Evolutionary conservation across 1,140 invertebrate genomes (phyloP), one percentile per base, ranked within the genome.

Genomic region (Drosophila fuyamai): DNA sequence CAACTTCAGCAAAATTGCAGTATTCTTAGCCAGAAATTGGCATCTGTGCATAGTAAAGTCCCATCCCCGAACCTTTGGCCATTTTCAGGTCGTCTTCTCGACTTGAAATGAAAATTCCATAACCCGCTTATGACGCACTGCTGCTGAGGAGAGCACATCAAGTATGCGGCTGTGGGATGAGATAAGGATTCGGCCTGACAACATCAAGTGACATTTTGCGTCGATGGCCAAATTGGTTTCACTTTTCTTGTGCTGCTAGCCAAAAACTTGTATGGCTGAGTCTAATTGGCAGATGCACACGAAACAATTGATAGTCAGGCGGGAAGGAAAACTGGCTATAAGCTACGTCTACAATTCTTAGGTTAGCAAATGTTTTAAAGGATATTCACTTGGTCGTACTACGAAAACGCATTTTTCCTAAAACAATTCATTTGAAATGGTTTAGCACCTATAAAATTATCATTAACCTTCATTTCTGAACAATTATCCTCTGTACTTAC

Each of bases 121-220:
- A 85, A 85, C 68, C 82, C 82, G 82, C 82, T 85, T 85, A 85
- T 76, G 61, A 78, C 82, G 47, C 63, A 86, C 68, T 79, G 23
- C 58, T 43, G 61, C 68, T 10, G 18, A 59, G 23, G 35, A 9
- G n/a, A 56, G 62, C 14, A 53, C 41, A 43, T 29, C 23, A 27
- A 63, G 50, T 44, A n/a, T 9, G 74, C 36, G 35, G 46, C 8
- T 29, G 40, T 10, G 40, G 7, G 36, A 48, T 43, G 38, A 27
- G 38, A 47, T 65, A 57, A 43, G 38, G 63, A 55, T 46, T 36
- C 29, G 40, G 40, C 47, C 63, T 81, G 73, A 70, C 81, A 75
- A 78, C 68, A 55, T 47, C 44, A 54, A 56, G 47, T 54, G 77
- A 74, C 66, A 73, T 67, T 65, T 53, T 65, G 43, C 67, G 61